Evolutionary conservation across 2,113 vertebrate genomes (phyloP), one percentile per base, ranked within the genome.

Genomic region (Arvicanthis niloticus): DNA sequence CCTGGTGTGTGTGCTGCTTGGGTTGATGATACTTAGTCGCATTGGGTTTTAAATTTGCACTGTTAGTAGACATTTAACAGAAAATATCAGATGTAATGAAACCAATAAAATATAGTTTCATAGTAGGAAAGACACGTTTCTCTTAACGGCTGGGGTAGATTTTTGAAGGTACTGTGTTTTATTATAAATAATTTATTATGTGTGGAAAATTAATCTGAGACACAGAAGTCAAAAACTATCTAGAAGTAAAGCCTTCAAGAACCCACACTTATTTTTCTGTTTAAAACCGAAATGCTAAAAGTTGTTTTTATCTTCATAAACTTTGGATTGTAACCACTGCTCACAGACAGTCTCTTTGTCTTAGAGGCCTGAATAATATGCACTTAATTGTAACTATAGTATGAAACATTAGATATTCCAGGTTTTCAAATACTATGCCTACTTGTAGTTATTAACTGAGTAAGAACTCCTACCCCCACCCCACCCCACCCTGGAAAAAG

Each of bases 151-250:
- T 51, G 72, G n/a, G 31, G 84, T 82, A 68, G 3, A 29, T 62
- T 24, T 87, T 1, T 1, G 1, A 90, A 90, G 13, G 45, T 62
- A 58, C 22, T 81, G 13, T 85, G 70, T 85, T 96, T 95, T 72
- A 94, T 82, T 84, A 94, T 75, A 93, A 62, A 70, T 89, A 78
- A 51, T 72, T 77, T 68, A 89, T 91, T 77, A 92, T 9, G 31
- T 60, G 42, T 90, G 45, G 85, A 19, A 89, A 87, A 91, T 95
- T 78, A 89, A 80, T n/a, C 22, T 76, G 45, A 68, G 29, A 13
- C 24, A 70, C 0, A 84, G 68, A 92, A 80, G 4, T 85, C 89
- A 51, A 73, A 91, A 88, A 96, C 87, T 88, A 3, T 72, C 56
- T 85, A 67, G 88, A 96, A 85, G 15, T 29, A 3, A 93, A 91